These are phyloP conservation scores for Nilaparvata lugens DNA, from an alignment of 1,140 invertebrate genomes.

Conservation along the genomic window DNA sequence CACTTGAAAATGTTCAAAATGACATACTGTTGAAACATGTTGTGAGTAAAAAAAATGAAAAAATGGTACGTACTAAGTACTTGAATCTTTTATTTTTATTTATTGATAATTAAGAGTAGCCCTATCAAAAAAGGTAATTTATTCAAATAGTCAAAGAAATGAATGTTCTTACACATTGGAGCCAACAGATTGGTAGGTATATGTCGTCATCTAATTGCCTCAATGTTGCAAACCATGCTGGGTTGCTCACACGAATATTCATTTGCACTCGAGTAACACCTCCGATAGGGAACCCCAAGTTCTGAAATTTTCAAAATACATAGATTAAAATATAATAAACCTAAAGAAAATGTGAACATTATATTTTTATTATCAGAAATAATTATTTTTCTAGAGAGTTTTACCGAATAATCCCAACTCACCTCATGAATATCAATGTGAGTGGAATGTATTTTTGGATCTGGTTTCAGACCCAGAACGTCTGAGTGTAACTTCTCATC, in stretches of 20 bases:
- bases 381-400: background rate
- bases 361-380: background rate
- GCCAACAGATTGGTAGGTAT: background rate
- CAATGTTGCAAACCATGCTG: background rate
- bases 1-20: background rate
- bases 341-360: background rate
- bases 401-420: background rate
- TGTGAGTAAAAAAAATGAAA: background rate
- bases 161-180: background rate
- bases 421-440: background rate
- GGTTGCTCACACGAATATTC: background rate
- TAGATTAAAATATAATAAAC: background rate
- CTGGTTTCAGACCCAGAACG: background rate
- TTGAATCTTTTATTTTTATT: background rate
- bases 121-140: background rate
- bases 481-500: background rate
- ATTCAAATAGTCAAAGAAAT: background rate
- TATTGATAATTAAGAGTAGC: too few relatives aligned
- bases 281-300: background rate
- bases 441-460: background rate
- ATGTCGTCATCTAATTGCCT: background rate
- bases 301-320: background rate
- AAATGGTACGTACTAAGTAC: background rate
- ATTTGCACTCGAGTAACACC: background rate
- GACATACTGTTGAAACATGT: background rate